These are phyloP conservation scores for Molorchus minor DNA, from an alignment of 2,888 invertebrate species.

Conservation along the genomic window DNA sequence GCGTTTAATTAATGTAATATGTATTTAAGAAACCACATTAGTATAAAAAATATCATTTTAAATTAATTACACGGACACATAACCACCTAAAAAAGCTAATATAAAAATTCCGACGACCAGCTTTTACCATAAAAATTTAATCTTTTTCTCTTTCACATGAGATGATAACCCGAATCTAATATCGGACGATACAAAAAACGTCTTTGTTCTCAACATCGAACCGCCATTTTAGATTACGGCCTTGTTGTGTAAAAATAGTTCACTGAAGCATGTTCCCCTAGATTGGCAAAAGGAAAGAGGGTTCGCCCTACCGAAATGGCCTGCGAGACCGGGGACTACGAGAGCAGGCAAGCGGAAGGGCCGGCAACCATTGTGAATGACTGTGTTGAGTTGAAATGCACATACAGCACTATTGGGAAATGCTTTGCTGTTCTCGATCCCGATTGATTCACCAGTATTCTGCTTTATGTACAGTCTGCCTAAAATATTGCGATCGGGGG, in stretches of 20 bases:
- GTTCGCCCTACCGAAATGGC: conserved; percentile 54
- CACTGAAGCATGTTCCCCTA: conserved; percentile 61
- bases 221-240: conserved; percentile 61
- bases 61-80: conserved; percentile 14
- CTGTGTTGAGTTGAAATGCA: conserved; percentile 45
- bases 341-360: conserved; percentile 57
- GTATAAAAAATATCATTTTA: too few relatives aligned
- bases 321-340: conserved; percentile 53
- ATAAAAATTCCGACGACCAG: conserved; percentile 20
- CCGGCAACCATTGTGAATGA: conserved; percentile 50
- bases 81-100: conserved; percentile 4
- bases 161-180: conserved; percentile 35
- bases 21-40: too few relatives aligned
- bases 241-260: conserved; percentile 62
- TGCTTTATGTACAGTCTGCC: conserved; percentile 21
- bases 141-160: conserved; percentile 25
- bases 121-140: conserved; percentile 21
- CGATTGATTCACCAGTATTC: conserved; percentile 28
- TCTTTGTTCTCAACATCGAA: conserved; percentile 54
- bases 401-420: conserved; percentile 35
- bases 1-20: too few relatives aligned
- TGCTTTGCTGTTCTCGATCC: conserved; percentile 8
- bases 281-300: conserved; percentile 58
- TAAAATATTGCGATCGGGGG: conserved; percentile 4
- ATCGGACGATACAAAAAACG: conserved; percentile 51